phyloP scores from a whole-genome alignment of 2,888 invertebrate genomes.

The Cynaeus angustus region DNA sequence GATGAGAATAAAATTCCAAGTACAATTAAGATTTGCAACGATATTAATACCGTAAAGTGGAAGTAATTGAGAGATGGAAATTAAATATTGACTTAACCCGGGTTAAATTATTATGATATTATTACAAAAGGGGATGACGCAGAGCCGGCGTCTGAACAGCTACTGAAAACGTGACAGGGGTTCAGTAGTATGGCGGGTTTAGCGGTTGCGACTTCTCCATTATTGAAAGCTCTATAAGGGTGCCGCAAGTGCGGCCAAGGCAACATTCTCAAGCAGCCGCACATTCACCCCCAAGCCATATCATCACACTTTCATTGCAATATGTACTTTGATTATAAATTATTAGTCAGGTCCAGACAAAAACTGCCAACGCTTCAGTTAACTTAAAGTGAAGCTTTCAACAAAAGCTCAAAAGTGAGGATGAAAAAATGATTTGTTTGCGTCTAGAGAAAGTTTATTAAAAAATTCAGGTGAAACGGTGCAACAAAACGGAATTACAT shows the following conservation, averaged over 20 bases:
- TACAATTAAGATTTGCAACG: conserved; percentile 40
- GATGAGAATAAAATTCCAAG: conserved; percentile 15
- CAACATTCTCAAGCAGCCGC: conserved; percentile 47
- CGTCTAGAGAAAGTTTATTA: not conserved
- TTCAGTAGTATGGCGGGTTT: conserved; percentile 46
- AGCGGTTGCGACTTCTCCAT: conserved; percentile 54
- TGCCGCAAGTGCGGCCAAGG: conserved; percentile 45
- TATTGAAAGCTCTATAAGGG: conserved; percentile 51
- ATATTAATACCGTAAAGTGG: conserved; percentile 44
- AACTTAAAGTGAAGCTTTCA: conserved; percentile 9
- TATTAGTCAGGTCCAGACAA: conserved; percentile 43
- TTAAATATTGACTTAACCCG: conserved; percentile 48
- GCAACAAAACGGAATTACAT: not conserved
- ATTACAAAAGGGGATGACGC: conserved; percentile 45
- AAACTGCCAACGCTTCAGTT: conserved; percentile 27
- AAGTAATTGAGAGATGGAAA: conserved; percentile 49
- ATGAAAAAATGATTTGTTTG: not conserved
- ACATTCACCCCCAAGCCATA: conserved; percentile 48
- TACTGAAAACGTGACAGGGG: conserved; percentile 47
- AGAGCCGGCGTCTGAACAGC: conserved; percentile 43
- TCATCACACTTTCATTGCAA: conserved; percentile 57
- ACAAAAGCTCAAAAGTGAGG: not conserved
- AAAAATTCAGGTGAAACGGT: conserved; percentile 1
- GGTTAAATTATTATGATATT: conserved; percentile 50
- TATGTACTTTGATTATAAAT: conserved; percentile 52